Percentiles rank a stretch among this genome's conserved stretches.
Evolutionary conservation across 1,140 invertebrate species (phyloP).

Genomic region (Trinorchestia longiramus): DNA sequence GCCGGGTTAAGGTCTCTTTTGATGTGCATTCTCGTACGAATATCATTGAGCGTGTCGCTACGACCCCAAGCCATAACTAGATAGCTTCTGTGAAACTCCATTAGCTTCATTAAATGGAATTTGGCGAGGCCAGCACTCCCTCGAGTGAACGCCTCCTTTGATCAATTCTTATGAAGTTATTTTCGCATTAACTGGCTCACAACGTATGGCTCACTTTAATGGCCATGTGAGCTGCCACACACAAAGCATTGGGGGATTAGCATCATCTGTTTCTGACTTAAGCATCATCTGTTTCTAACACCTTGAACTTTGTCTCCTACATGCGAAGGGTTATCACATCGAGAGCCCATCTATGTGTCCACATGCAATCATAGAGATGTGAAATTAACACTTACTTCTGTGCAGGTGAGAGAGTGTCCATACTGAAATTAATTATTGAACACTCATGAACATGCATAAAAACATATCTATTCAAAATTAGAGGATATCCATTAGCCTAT

Average conservation of each 20-base stretch:
- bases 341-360: too few species aligned
- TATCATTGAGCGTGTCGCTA: background rate
- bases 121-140: background rate
- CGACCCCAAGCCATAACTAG: background rate
- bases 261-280: background rate
- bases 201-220: background rate
- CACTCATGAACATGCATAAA: too few species aligned
- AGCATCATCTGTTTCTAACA: background rate
- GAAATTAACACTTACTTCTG: too few species aligned
- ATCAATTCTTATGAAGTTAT: background rate
- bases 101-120: background rate
- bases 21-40: background rate
- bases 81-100: conserved; percentile 7
- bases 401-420: too few species aligned
- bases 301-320: too few species aligned
- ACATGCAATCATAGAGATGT: too few species aligned
- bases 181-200: background rate
- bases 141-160: background rate
- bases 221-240: background rate
- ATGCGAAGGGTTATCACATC: too few species aligned
- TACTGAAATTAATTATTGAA: too few species aligned
- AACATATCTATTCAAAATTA: too few species aligned
- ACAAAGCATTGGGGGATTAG: background rate
- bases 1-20: background rate
- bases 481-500: too few species aligned